Evolutionary conservation across 2,113 vertebrate genomes (phyloP), one percentile per base, ranked within the genome.

Genomic region (Dasyprocta punctata): DNA sequence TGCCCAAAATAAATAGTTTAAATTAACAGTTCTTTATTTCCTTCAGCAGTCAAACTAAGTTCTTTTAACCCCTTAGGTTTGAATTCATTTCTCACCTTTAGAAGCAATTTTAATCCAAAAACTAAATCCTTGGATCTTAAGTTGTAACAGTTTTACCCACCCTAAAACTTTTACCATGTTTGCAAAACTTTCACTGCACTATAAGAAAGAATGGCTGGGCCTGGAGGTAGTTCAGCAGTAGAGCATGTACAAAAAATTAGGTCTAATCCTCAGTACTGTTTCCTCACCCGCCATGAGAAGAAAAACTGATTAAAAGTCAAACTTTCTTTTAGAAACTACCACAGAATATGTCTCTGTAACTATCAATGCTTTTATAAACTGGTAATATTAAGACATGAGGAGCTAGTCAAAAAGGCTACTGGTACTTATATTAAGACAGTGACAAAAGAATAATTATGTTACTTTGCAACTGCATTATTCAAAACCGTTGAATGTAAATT

Each of bases 401-500:
- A 95, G 30, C 12, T 93, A 13, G 33, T 91, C 16, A 69, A 91
- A 96, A 96, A 90, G 5, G 44, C 12, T 96, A 28, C 1, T 95
- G 22, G 13, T 91, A 85, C 87, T 36, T 78, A 82, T 30, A 80
- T 22, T 58, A 56, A 85, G 56, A 85, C 33, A 92, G 30, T 63
- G 20, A 86, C 60, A 36, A 60, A 89, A 84, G 4, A 61, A 93
- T 69, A 93, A 88, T 56, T 9, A 36, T 0, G 11, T 19, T 91
- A 30, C 52, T 38, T 78, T 87, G 87, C 11, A 96, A 91, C 28
- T 11, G 12, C 5, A 83, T 78, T 89, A 71, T 19, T 54, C 26
- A 84, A 95, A 95, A 89, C 8, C 16, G 86, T 90, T 71, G 92
- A 92, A 84, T 80, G 7, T 92, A 75, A 84, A 80, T n/a, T 67